Base-by-base conservation (phyloP, 2,797 vertebrate species). In the Rhodeus uyekii region DNA sequence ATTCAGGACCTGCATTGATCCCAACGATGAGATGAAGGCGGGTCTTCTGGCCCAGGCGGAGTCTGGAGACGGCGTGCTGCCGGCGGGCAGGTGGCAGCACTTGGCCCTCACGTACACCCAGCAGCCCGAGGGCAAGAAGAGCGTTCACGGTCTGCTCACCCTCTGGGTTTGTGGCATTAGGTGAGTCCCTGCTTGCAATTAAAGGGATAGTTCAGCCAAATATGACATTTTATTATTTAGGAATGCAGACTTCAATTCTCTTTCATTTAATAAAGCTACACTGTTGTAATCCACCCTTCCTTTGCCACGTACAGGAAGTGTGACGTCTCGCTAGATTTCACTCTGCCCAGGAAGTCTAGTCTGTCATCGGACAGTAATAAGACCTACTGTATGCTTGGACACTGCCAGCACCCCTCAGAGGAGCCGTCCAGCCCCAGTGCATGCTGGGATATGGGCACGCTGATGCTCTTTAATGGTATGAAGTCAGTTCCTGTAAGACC, bases 311-410 rank as follows among this genome's bases (percentile, higher is more conserved):
- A 53, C 89, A 99, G 98, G 92, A 96, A 95, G 91, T 93, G 95
- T 88, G 97, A 98, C 60, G 94, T 98, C 83, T 95, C 94, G 82
- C 93, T 99, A 90, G 96, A 98, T 93, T 99, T 98, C 68, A 93
- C 94, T 1, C 92, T 97, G 46, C 97, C 98, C 78, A 95, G 97
- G 86, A 99, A 97, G 93, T 95, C 96, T 88, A 97, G 95, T 80
- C 93, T 98, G 46, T 97, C 98, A 24, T 97, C 98, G 22, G 98
- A 99, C 87, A 97, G 94, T 91, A 98, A 97, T 92, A 99, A 97
- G 93, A 97, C 97, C 3, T 96, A 96, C 92, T 98, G 97, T 89
- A 96, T 99, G 97, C 87, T 98, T 87, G 98, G 98, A 76, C 96
- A 99, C 88, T 95, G 93, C 83, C 71, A 87, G 0, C 90, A 94